These are phyloP conservation scores for Magallana gigas DNA, from an alignment of 1,140 invertebrate genomes.

Conservation along the genomic window DNA sequence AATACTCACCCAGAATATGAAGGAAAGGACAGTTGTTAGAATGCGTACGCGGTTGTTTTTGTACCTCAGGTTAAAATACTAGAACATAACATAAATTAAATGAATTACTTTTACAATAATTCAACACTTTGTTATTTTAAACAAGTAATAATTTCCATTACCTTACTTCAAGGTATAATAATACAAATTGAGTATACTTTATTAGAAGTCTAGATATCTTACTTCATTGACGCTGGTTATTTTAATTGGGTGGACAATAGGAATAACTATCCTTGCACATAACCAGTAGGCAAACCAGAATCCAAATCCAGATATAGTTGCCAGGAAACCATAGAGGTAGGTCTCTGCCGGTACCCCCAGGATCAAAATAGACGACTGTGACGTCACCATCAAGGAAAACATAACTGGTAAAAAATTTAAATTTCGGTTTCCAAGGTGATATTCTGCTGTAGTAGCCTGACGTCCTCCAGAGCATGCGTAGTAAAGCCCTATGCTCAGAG, in stretches of 20 bases:
- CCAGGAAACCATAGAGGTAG: constrained; percentile 51
- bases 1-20: constrained; percentile 5
- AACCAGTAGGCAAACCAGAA: constrained; percentile 44
- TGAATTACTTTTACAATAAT: no score
- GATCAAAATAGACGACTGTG: constrained; percentile 59
- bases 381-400: constrained; percentile 58
- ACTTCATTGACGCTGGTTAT: constrained; percentile 55
- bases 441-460: constrained; percentile 90
- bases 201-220: background rate
- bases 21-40: background rate
- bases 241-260: constrained; percentile 54
- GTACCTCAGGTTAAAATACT: constrained; percentile 39
- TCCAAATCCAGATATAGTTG: constrained; percentile 44
- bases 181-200: no score
- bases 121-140: no score
- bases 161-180: no score
- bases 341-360: constrained; percentile 59
- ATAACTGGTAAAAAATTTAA: constrained; percentile 49
- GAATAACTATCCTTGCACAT: constrained; percentile 51
- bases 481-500: constrained; percentile 87
- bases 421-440: constrained; percentile 84
- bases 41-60: background rate
- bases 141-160: no score
- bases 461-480: constrained; percentile 89
- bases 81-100: background rate